A percentile compares a stretch with the other conserved stretches of the same genome.
These are phyloP conservation scores for Rotaria magnacalcarata DNA, from an alignment of 2,888 invertebrate species.

Conservation along the genomic window DNA sequence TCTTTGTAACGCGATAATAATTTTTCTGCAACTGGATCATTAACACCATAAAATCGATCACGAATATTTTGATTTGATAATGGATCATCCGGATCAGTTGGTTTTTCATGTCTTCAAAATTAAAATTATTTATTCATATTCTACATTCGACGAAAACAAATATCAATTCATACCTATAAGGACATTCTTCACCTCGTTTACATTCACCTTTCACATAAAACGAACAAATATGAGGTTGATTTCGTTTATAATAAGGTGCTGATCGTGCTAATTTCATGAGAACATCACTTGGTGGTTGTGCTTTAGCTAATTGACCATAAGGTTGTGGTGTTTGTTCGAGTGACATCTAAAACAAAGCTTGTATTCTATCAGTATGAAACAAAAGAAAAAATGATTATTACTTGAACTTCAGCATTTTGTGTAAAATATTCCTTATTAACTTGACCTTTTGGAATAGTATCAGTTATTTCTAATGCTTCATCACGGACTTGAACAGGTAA, in stretches of 20 bases:
- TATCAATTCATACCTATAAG: conserved; percentile 65
- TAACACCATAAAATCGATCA: conserved; percentile 76
- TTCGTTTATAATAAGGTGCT: conserved; percentile 87
- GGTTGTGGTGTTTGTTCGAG: conserved; percentile 39
- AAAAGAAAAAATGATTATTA: conserved; percentile 54
- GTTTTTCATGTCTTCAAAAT: conserved; percentile 76
- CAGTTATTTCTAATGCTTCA: conserved; percentile 81
- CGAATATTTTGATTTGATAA: conserved; percentile 84
- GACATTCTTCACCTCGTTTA: conserved; percentile 89
- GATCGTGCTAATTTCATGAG: conserved; percentile 81
- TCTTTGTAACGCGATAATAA: conserved; percentile 80
- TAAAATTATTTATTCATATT: too few species aligned
- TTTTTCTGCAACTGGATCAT: conserved; percentile 92
- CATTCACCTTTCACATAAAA: conserved; percentile 99
- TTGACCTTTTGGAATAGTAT: conserved; percentile 77
- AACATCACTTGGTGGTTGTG: conserved; percentile 74
- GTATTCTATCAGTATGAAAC: background rate
- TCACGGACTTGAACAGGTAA: conserved; percentile 73
- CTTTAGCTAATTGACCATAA: conserved; percentile 56
- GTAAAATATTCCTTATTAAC: conserved; percentile 91
- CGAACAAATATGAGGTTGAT: conserved; percentile 88
- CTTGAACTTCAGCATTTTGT: conserved; percentile 80
- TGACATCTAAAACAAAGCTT: conserved; percentile 23
- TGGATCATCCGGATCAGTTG: conserved; percentile 92
- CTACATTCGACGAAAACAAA: too few species aligned